Percentiles rank a stretch among this genome's conserved stretches.
Conservation (phyloP, 2,888 invertebrate species). For the Coelinius sp. region DNA sequence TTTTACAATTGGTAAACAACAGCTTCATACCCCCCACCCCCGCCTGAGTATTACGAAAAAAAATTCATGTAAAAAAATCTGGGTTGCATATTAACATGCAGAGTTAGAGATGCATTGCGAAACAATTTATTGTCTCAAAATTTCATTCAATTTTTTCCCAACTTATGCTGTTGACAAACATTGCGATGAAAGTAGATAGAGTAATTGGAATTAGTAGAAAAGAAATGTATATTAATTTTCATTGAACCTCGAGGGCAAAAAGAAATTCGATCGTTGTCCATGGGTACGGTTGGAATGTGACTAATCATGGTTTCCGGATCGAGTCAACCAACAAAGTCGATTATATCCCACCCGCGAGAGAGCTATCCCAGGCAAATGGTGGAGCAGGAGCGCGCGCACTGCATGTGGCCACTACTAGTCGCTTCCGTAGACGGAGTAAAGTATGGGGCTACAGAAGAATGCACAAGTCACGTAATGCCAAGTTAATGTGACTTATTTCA, state of each 20-base stretch:
- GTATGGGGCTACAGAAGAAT: slow-evolving; percentile 23
- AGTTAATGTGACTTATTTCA: neutral
- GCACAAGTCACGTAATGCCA: slow-evolving; percentile 27
- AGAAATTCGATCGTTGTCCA: slow-evolving; percentile 24
- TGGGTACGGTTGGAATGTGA: slow-evolving; percentile 29
- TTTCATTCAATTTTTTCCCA: no score
- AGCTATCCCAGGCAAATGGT: neutral
- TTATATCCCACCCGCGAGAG: neutral
- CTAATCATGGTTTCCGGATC: slow-evolving; percentile 33
- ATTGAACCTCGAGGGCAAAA: slow-evolving; percentile 17
- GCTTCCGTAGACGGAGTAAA: slow-evolving; percentile 20
- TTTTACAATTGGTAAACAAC: slow-evolving; percentile 17
- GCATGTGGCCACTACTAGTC: neutral
- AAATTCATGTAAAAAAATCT: neutral
- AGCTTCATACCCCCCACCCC: neutral
- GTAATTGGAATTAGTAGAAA: neutral
- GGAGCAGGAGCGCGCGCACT: neutral
- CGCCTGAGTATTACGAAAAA: neutral
- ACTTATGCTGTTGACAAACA: no score
- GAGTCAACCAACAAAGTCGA: slow-evolving; percentile 21
- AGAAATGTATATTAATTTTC: neutral
- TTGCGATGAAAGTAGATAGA: neutral
- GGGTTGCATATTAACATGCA: neutral
- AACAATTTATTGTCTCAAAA: no score
- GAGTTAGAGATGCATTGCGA: no score